A percentile compares a stretch with the other conserved stretches of the same genome.
These are phyloP conservation scores for Mixornis gularis DNA, from an alignment of 2,113 vertebrate genomes.

Conservation along the genomic window DNA sequence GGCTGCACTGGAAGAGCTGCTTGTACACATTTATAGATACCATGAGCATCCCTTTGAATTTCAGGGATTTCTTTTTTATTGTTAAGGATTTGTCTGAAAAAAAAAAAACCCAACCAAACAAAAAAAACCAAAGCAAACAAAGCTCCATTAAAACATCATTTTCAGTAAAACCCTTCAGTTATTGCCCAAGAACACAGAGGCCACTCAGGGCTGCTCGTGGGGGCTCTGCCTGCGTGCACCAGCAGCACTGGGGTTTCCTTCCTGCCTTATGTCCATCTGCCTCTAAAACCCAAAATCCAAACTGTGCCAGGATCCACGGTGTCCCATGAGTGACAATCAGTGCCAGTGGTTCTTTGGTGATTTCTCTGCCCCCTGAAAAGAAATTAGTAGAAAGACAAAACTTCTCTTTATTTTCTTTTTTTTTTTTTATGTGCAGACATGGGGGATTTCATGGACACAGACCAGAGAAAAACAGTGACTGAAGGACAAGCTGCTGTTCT, in stretches of 20 bases:
- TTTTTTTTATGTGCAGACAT: slow-evolving; percentile 75
- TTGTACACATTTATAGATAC: fast-evolving
- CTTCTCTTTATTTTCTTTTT: neutral
- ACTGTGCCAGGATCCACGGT: neutral
- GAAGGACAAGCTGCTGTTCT: slow-evolving; percentile 84
- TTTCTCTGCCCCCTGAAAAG: neutral
- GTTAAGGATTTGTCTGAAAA: neutral
- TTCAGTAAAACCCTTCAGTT: neutral
- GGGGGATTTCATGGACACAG: slow-evolving; percentile 76
- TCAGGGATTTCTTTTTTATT: neutral
- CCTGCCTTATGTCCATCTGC: neutral
- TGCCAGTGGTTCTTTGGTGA: neutral
- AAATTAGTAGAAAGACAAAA: neutral
- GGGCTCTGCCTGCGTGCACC: neutral
- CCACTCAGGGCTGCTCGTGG: neutral
- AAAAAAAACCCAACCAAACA: neutral
- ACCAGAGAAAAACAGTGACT: slow-evolving; percentile 76
- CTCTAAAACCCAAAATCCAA: neutral
- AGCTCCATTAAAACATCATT: neutral
- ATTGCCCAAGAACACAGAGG: neutral
- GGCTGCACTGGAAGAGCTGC: neutral
- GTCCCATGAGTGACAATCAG: neutral
- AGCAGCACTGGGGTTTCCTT: neutral
- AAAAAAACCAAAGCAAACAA: neutral
- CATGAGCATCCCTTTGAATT: neutral